A percentile compares a stretch with the other conserved stretches of the same genome.
phyloP scores from a whole-genome alignment of 2,888 invertebrate genomes.

The Machimus rusticus region DNA sequence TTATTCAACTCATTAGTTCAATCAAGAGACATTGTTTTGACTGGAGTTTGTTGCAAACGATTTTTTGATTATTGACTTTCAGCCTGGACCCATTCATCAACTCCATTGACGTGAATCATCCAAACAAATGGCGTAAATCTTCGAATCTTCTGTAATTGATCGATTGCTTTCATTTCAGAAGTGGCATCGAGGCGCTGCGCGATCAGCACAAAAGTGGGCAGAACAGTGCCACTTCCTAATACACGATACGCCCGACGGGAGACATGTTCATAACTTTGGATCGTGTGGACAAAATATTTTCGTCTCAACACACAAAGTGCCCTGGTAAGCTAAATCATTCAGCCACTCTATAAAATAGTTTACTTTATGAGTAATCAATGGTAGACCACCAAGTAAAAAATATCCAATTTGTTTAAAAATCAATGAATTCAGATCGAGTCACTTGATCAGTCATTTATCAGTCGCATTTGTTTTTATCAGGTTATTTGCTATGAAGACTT shows the following conservation, averaged over 20 bases:
- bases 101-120: neutral
- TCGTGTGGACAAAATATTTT: slow-evolving; percentile 84
- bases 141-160: neutral
- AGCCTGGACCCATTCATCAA: neutral
- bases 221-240: slow-evolving; percentile 73
- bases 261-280: slow-evolving; percentile 69
- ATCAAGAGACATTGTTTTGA: neutral
- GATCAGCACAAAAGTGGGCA: slow-evolving; percentile 78
- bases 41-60: neutral
- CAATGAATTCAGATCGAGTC: neutral
- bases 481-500: slow-evolving; percentile 80
- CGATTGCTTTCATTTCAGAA: slow-evolving; percentile 64
- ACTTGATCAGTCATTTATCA: slow-evolving; percentile 3
- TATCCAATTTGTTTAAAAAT: neutral
- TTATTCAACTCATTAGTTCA: neutral
- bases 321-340: slow-evolving; percentile 68
- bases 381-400: neutral
- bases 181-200: slow-evolving; percentile 76
- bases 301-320: slow-evolving; percentile 79
- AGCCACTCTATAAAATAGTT: neutral
- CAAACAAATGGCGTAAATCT: neutral
- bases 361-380: neutral
- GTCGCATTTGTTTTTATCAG: slow-evolving; percentile 62
- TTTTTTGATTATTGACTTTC: neutral
- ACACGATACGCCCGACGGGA: slow-evolving; percentile 73